phyloP scores from a whole-genome alignment of 2,797 vertebrate species.

The Diplodus sargus region DNA sequence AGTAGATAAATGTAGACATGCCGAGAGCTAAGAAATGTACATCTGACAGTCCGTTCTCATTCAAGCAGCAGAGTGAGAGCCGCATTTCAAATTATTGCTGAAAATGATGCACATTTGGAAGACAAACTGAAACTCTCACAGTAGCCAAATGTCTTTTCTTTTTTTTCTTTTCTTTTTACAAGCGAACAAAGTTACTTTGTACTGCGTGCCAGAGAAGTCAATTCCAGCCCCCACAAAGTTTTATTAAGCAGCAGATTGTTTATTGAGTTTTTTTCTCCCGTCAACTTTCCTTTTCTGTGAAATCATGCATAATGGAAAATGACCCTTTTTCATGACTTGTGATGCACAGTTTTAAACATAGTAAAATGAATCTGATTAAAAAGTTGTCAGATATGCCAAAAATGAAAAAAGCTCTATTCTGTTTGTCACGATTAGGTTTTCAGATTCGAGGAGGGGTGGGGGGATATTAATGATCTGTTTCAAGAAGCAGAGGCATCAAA shows the following conservation, averaged over 20 bases:
- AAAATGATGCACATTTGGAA: constrained; percentile 48
- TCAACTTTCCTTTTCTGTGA: constrained; percentile 48
- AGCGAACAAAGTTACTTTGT: constrained; percentile 61
- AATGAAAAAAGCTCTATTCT: constrained; percentile 46
- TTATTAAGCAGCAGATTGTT: constrained; percentile 51
- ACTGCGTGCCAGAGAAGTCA: constrained; percentile 32
- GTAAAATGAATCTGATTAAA: constrained; percentile 48
- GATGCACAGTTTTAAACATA: constrained; percentile 28
- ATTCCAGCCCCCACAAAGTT: constrained; percentile 41
- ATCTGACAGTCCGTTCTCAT: constrained; percentile 26
- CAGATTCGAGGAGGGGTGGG: constrained; percentile 15
- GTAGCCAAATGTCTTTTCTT: constrained; percentile 11
- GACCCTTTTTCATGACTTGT: constrained; percentile 35
- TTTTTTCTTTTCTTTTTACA: constrained; percentile 3
- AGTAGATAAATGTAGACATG: constrained; percentile 44
- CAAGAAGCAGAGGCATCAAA: constrained; percentile 72
- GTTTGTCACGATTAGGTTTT: constrained; percentile 55
- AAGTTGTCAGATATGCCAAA: constrained; percentile 31
- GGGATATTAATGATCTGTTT: constrained; percentile 68
- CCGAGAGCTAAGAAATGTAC: constrained; percentile 47
- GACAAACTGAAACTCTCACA: constrained; percentile 47
- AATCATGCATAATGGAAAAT: constrained; percentile 63
- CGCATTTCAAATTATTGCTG: constrained; percentile 40
- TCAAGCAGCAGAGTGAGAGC: constrained; percentile 11
- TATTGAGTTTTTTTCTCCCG: constrained; percentile 43